phyloP scores from a whole-genome alignment of 2,888 invertebrate genomes.

The Thera obeliscata region DNA sequence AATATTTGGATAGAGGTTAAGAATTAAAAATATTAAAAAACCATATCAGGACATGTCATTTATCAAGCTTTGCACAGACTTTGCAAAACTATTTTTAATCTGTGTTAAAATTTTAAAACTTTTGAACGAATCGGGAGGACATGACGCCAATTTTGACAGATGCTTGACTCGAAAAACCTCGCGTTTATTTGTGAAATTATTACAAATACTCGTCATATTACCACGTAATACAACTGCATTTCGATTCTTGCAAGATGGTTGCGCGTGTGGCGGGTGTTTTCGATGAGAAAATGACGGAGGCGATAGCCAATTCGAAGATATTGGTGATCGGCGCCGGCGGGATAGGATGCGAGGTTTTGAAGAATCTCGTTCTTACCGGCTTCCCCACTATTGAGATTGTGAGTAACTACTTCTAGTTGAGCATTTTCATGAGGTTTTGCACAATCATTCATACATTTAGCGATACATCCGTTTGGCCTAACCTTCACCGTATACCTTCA shows the following conservation, averaged over 20 bases:
- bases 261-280: slow-evolving; percentile 88
- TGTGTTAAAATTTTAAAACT: not conserved
- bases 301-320: slow-evolving; percentile 89
- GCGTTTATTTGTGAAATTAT: slow-evolving; percentile 45
- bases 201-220: slow-evolving; percentile 45
- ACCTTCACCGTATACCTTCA: slow-evolving; percentile 13
- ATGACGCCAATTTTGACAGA: slow-evolving; percentile 71
- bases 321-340: slow-evolving; percentile 98
- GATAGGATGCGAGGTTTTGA: slow-evolving; percentile 99
- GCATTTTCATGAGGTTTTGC: slow-evolving; percentile 5
- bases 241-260: slow-evolving; percentile 82
- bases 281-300: slow-evolving; percentile 85
- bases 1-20: too few species aligned
- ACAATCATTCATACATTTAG: slow-evolving; percentile 1
- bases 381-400: slow-evolving; percentile 97
- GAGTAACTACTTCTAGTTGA: slow-evolving; percentile 67
- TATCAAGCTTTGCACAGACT: not conserved
- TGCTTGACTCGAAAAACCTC: slow-evolving; percentile 38
- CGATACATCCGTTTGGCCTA: slow-evolving; percentile 1
- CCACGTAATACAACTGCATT: slow-evolving; percentile 30
- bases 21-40: too few species aligned
- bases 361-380: slow-evolving; percentile 97
- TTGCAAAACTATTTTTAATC: not conserved
- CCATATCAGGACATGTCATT: too few species aligned
- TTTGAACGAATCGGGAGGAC: slow-evolving; percentile 32